Base-by-base conservation (phyloP, 2,888 invertebrate genomes). In the Drosophila tanythrix region DNA sequence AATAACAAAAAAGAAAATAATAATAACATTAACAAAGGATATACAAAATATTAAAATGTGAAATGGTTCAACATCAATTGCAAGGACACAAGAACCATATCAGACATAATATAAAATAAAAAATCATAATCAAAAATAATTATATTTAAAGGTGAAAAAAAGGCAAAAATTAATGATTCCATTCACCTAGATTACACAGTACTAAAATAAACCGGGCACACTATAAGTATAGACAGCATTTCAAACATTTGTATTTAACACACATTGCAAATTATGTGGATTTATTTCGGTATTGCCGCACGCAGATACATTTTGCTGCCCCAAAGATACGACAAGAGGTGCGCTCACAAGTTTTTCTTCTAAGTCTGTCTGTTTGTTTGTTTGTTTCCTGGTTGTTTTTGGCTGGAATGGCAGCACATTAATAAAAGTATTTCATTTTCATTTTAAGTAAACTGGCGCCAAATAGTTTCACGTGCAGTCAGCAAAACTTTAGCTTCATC, bases 241-340 rank as follows among this genome's bases (percentile, higher is more conserved):
- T 70, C 31, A 52, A 58, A 25, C 52, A 62, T 59, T 66, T 80
- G 71, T 62, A 61, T 72, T 69, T 63, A 79, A 70, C 53, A 58
- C 52, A 64, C 59, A 68, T 62, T 60, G 59, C 62, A 87, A 84
- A 82, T 82, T 87, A 87, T 87, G 79, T 88, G 88, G 81, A 83
- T 89, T 79, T 61, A 79, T 75, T 76, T 79, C 40, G 48, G 29
- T 53, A 31, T 36, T 67, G 60, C 52, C 60, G 64, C 36, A 68
- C 59, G 46, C 36, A 61, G 64, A 50, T 46, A 73, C 63, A 66
- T 68, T 64, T 64, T 38, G 50, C 29, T 56, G 25, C 46, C 29
- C 29, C 51, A 27, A 35, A 57, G 46, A 64, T 40, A 64, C 53
- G 13, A 40, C 29, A 63, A 58, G 60, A 58, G 60, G 55, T 60